A percentile compares a stretch with the other conserved stretches of the same genome.
These are phyloP conservation scores for Otolemur crassicaudatus DNA, from an alignment of 2,797 vertebrate species.

Conservation along the genomic window DNA sequence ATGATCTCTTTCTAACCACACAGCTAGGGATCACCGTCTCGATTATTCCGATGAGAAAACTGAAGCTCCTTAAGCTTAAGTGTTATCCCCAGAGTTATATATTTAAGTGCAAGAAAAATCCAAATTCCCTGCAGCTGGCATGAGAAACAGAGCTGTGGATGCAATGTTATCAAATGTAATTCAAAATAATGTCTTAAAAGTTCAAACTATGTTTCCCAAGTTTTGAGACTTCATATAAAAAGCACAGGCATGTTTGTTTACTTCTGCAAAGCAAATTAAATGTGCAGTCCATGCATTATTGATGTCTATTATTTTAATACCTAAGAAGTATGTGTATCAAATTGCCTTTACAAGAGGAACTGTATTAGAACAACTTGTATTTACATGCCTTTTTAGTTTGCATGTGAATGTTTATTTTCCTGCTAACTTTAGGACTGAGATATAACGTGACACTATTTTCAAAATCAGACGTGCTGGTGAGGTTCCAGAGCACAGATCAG, in stretches of 20 bases:
- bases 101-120: conserved; percentile 28
- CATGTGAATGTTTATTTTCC: conserved; percentile 81
- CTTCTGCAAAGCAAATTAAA: conserved; percentile 82
- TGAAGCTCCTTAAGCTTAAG: not conserved
- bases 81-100: not conserved
- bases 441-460: conserved; percentile 64
- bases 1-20: not conserved
- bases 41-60: conserved; percentile 45
- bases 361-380: conserved; percentile 84
- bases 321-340: conserved; percentile 82
- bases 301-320: conserved; percentile 85
- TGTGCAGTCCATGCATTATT: conserved; percentile 80
- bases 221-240: conserved; percentile 76
- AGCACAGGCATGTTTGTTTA: conserved; percentile 73
- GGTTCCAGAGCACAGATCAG: not conserved
- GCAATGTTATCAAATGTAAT: not conserved
- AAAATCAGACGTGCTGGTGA: conserved; percentile 36
- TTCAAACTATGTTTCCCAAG: conserved; percentile 70
- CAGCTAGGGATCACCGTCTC: not conserved
- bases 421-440: conserved; percentile 79
- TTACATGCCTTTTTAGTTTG: conserved; percentile 84
- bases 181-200: conserved; percentile 71
- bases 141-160: not conserved
- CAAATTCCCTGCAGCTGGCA: conserved; percentile 1
- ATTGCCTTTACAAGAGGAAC: conserved; percentile 85